Base-by-base conservation (phyloP, 2,888 invertebrate genomes). In the Trypoxylon attenuatum region DNA sequence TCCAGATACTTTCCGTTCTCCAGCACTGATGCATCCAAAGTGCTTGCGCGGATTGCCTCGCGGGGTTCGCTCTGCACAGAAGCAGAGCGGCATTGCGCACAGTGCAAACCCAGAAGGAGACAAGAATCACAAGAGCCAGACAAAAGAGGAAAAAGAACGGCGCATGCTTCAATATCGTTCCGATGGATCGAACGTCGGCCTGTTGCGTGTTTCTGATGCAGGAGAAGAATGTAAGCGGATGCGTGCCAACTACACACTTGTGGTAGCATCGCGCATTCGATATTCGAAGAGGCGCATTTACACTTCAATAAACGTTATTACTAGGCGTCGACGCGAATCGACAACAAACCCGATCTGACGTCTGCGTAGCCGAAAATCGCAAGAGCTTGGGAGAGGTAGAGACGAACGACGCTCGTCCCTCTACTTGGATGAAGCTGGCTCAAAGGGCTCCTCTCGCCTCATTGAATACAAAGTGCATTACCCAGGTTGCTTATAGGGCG, bases 251-350 rank as follows among this genome's bases (percentile, higher is more conserved):
- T 8, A 23, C 13, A 10, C 13, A 27, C 13, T 8, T 18, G 25
- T 16, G 51, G 39, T 15, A 54, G 22, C 49, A 58, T 52, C 46
- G 15, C 33, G 68, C 71, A 77, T 77, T 73, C 73, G 60, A 75
- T 77, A 77, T 77, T 77, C 69, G 55, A 64, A 63, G 65, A 69
- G 71, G 68, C 69, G 74, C 78, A 78, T 79, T 81, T 79, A 73
- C 79, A 78, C 79, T 69, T 80, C 74, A 77, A 81, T 80, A 80
- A 82, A 81, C 79, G 77, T 78, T 79, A 81, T 77, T 76, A 76
- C 73, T 71, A 62, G 72, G 62, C 74, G 80, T 77, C 77, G 76
- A 80, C 78, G 74, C 70, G 77, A 77, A 78, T 76, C 79, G 74
- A 72, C 76, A 63, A 69, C 76, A 76, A 76, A 73, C 71, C 71